These are phyloP conservation scores for Stegana nigrithorax DNA, from an alignment of 2,888 invertebrate genomes.

Conservation along the genomic window DNA sequence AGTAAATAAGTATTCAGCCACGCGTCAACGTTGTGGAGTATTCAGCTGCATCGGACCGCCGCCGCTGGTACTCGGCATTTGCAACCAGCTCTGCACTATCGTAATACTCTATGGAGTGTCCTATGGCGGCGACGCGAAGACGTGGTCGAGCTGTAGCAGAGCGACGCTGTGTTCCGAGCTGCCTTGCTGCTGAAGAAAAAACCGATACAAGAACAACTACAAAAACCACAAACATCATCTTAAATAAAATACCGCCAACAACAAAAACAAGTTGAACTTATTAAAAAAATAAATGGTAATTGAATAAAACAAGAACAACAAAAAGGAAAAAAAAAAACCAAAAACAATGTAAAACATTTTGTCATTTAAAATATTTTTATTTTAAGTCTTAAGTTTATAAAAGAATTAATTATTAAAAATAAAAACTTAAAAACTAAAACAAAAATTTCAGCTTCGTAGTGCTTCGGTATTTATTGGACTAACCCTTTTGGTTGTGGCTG, in stretches of 20 bases:
- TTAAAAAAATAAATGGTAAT: neutral
- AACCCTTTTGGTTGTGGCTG: too few species aligned
- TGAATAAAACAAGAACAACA: constrained; percentile 34
- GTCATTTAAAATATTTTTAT: constrained; percentile 68
- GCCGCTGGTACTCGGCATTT: constrained; percentile 5
- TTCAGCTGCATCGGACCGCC: too few species aligned
- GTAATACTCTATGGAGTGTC: constrained; percentile 6
- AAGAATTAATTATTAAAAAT: constrained; percentile 66
- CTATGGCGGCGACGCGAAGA: neutral
- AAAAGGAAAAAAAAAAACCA: constrained; percentile 37
- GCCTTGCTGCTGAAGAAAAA: constrained; percentile 18
- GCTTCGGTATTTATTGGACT: too few species aligned
- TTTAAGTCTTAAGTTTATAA: constrained; percentile 69
- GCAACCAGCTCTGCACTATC: neutral
- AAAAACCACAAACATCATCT: constrained; percentile 7
- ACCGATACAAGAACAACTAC: constrained; percentile 1
- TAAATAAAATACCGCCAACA: constrained; percentile 33
- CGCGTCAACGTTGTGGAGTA: too few species aligned
- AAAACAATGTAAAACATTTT: constrained; percentile 60
- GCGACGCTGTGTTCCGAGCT: too few species aligned
- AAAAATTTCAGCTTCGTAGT: too few species aligned
- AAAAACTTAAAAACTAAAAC: constrained; percentile 46
- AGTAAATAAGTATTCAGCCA: too few species aligned
- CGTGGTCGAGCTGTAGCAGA: neutral
- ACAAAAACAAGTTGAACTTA: constrained; percentile 36